Evolutionary conservation across 2,797 vertebrate genomes (phyloP), one percentile per base, ranked within the genome.

Genomic region (Nothura maculosa): DNA sequence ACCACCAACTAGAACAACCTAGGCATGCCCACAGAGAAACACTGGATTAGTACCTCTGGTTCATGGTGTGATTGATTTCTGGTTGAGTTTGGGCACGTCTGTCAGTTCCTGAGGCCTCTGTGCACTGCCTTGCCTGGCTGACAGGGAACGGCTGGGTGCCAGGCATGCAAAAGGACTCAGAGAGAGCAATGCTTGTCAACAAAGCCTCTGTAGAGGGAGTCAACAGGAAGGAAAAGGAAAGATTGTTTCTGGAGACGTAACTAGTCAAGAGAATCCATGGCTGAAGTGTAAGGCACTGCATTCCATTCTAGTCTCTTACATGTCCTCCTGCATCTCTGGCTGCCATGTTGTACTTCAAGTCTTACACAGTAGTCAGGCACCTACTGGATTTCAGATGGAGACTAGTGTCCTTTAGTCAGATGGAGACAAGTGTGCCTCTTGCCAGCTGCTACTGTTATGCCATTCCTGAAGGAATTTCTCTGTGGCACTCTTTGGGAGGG

Each of bases 301-400:
- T 58, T 36, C 22, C 5, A 73, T 70, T 75, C 45, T 81, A 15
- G 16, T 52, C 52, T 66, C 0, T 0, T 27, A 3, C 12, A 5
- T 28, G 30, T 32, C 11, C 5, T 66, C 34, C 50, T 62, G 0
- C 1, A 48, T 27, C 28, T 84, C 47, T 75, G 74, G 60, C 14
- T 6, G 9, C 1, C 15, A 6, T 7, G 2, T 30, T 42, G 0
- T 14, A 14, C 25, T 55, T 70, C 20, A 38, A 64, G 17, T 14
- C n/a, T 22, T 5, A 45, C 8, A 52, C 4, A 21, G 30, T 8
- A 21, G 36, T 47, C 43, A 42, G 0, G 38, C 42, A 85, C 61
- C 43, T 69, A 2, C 17, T 66, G 68, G 22, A 3, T 75, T 82
- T 83, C 24, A 58, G 52, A 34, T 25, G 52, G 52, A 47, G 47